Percentiles rank a stretch among this genome's conserved stretches.
phyloP scores from a whole-genome alignment of 2,113 vertebrate species.

The Cephalopterus ornatus region DNA sequence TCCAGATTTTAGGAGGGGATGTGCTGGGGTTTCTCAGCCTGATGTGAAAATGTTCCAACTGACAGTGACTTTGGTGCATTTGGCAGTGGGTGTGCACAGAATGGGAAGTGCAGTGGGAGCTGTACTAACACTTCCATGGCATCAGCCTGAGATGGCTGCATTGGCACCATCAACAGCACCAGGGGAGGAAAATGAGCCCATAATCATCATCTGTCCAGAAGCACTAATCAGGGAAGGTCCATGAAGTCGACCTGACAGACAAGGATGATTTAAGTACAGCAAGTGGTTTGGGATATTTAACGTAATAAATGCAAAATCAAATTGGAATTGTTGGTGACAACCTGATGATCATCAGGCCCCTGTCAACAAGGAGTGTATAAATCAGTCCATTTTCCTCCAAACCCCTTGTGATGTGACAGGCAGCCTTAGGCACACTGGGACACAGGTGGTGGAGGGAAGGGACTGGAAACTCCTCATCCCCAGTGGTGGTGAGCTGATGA shows the following conservation, averaged over 20 bases:
- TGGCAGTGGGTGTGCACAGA: neutral
- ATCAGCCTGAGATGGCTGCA: neutral
- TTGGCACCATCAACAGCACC: neutral
- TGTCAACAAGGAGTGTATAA: fast-evolving
- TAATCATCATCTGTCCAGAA: neutral
- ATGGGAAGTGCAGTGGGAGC: neutral
- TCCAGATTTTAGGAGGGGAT: neutral
- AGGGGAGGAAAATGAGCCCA: neutral
- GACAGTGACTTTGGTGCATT: neutral
- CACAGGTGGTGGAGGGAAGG: neutral
- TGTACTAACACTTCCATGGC: neutral
- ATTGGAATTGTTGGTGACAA: neutral
- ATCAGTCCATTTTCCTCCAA: neutral
- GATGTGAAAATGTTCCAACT: neutral
- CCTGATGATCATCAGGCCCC: neutral
- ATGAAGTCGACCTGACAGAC: neutral
- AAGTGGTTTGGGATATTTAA: neutral
- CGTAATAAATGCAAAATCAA: neutral
- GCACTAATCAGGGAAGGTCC: neutral
- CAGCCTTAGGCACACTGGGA: neutral
- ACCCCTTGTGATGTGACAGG: neutral
- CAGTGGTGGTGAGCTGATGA: neutral
- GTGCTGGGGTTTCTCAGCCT: neutral
- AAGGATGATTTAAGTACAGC: neutral
- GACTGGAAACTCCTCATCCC: neutral